Conservation (phyloP, 2,797 vertebrate genomes). For the Otus scops region DNA sequence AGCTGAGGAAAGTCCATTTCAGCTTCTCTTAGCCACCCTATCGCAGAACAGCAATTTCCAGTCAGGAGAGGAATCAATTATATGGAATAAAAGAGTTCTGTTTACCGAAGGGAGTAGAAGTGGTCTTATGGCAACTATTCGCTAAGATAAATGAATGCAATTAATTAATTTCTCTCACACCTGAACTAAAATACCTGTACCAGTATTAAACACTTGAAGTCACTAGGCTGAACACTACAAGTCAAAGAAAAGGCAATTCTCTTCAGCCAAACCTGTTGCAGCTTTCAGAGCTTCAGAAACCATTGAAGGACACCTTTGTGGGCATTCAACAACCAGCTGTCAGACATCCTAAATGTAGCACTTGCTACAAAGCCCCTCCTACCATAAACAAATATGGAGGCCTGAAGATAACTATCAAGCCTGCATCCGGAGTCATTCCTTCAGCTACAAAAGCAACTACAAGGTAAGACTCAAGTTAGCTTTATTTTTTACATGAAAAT, state of each 20-base stretch:
- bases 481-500: background rate
- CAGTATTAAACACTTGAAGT: background rate
- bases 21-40: background rate
- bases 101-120: background rate
- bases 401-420: background rate
- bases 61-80: background rate
- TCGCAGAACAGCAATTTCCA: background rate
- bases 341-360: background rate
- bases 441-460: background rate
- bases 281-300: background rate
- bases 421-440: background rate
- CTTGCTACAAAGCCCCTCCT: background rate
- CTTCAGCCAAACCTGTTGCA: background rate
- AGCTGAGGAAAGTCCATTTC: background rate
- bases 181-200: background rate
- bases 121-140: background rate
- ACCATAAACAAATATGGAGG: background rate
- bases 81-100: background rate
- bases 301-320: fast-evolving
- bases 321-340: background rate
- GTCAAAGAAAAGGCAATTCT: background rate
- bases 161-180: background rate
- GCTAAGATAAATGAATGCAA: background rate
- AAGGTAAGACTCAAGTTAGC: background rate
- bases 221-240: background rate